Evolutionary conservation across 2,888 invertebrate species (phyloP).

Genomic region (Diaphora mendica): DNA sequence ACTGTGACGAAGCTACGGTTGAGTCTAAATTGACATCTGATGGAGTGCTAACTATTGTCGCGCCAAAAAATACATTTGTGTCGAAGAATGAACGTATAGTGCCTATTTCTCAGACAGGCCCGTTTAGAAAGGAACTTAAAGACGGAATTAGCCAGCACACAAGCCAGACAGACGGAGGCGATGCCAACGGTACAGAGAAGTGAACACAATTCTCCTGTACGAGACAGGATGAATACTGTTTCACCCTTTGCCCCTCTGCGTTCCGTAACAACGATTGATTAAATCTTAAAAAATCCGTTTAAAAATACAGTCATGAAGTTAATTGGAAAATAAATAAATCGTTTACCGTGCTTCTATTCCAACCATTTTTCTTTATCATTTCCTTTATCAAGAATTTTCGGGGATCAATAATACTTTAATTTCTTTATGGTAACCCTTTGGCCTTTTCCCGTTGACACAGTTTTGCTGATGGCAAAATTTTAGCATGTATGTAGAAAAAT

Average conservation of each 20-base stretch:
- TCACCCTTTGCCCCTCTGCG: not conserved
- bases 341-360: not conserved
- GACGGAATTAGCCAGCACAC: conserved; percentile 62
- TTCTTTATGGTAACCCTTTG: not conserved
- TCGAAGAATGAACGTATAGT: conserved; percentile 79
- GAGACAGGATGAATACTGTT: conserved; percentile 16
- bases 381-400: not conserved
- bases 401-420: not conserved
- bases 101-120: conserved; percentile 86
- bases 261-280: not conserved
- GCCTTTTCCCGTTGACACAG: too few species aligned
- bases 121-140: conserved; percentile 79
- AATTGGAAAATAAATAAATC: conserved; percentile 21
- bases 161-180: conserved; percentile 19
- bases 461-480: too few species aligned
- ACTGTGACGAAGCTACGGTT: conserved; percentile 89
- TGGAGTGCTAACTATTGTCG: conserved; percentile 89
- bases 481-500: too few species aligned
- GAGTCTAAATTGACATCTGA: conserved; percentile 90
- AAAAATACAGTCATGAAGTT: not conserved
- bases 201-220: not conserved
- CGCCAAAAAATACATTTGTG: conserved; percentile 76
- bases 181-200: conserved; percentile 50
- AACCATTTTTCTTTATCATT: not conserved
- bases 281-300: not conserved